Percentiles rank a stretch among this genome's conserved stretches.
Evolutionary conservation across 2,797 vertebrate species (phyloP).

Genomic region (Lindbergichthys nudifrons): DNA sequence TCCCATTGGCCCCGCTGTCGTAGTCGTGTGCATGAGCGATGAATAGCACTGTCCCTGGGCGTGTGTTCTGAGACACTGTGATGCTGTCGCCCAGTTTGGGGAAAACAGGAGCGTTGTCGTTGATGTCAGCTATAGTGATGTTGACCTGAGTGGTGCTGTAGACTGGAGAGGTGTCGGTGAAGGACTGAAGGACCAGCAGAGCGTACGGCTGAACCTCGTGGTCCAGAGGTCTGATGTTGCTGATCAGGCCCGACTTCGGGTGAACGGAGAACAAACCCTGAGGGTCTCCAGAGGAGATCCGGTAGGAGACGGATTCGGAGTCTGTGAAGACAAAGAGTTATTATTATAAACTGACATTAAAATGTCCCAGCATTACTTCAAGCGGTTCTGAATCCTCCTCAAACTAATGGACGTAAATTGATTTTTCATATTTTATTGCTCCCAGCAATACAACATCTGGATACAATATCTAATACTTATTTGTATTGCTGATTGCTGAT

Average conservation of each 20-base stretch:
- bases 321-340: constrained; percentile 72
- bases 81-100: constrained; percentile 76
- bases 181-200: constrained; percentile 89
- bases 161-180: constrained; percentile 76
- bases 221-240: constrained; percentile 85
- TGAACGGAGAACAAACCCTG: constrained; percentile 87
- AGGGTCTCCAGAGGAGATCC: constrained; percentile 90
- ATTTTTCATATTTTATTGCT: not conserved
- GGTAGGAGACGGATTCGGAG: constrained; percentile 86
- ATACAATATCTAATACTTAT: not conserved
- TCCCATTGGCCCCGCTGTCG: constrained; percentile 89
- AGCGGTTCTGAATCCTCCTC: not conserved
- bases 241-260: constrained; percentile 87
- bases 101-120: constrained; percentile 91
- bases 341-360: not conserved
- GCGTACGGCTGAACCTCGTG: constrained; percentile 84
- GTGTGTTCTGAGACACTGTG: constrained; percentile 80
- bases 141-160: constrained; percentile 91
- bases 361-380: no score
- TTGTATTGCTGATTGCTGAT: not conserved
- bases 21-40: constrained; percentile 89
- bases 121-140: constrained; percentile 88
- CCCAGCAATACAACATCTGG: not conserved
- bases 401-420: not conserved
- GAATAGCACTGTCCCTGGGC: constrained; percentile 88